Conservation (phyloP, 2,113 vertebrate species). For the Eidolon helvum region DNA sequence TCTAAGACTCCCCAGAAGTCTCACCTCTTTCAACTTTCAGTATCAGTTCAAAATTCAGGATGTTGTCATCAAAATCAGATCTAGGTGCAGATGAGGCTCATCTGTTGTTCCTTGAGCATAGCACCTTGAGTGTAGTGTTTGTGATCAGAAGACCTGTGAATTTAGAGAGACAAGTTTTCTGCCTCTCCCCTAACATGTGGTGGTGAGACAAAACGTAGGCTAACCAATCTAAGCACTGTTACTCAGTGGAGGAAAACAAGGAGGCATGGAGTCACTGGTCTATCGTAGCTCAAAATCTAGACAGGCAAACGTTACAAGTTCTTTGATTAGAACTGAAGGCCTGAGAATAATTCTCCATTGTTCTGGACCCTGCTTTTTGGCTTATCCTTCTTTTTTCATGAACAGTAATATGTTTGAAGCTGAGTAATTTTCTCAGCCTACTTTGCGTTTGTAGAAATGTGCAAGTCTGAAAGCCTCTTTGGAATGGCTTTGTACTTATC, state of each 20-base stretch:
- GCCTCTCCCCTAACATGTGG: neutral
- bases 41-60: neutral
- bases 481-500: neutral
- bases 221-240: neutral
- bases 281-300: neutral
- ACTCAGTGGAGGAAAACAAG: neutral
- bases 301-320: neutral
- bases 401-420: neutral
- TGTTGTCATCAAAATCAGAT: neutral
- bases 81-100: neutral
- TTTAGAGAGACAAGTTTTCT: no score
- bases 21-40: neutral
- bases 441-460: neutral
- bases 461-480: neutral
- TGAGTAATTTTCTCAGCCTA: neutral
- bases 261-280: neutral
- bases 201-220: neutral
- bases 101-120: neutral
- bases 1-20: neutral
- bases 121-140: neutral
- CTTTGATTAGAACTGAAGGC: neutral
- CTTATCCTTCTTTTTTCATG: neutral
- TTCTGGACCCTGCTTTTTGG: neutral
- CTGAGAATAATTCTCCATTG: neutral
- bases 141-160: neutral